Conservation (phyloP, 53 echinoderm and acorn worm genomes). For the Patiria pectinifera region DNA sequence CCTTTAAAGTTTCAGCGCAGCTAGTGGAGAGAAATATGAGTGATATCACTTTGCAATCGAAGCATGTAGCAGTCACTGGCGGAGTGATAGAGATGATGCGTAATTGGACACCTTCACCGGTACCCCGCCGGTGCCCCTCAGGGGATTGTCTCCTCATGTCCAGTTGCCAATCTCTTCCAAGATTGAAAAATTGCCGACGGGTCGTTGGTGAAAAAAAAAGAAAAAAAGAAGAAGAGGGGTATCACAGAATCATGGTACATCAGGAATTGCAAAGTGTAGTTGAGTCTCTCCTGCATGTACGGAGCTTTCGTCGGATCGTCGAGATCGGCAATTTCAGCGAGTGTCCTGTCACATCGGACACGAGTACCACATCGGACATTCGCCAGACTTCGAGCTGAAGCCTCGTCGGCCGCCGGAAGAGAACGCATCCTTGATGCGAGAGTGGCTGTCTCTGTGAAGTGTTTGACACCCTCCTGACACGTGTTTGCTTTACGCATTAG, state of each 20-base stretch:
- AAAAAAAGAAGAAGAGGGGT: background rate
- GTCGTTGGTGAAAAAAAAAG: background rate
- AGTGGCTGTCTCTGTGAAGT: background rate
- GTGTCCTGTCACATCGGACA: background rate
- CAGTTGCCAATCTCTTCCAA: slow-evolving; percentile 23
- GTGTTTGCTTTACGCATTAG: background rate
- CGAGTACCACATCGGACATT: background rate
- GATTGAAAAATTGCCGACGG: slow-evolving; percentile 36
- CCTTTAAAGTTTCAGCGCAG: slow-evolving; percentile 5
- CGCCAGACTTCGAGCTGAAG: background rate
- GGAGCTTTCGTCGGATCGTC: too few relatives aligned
- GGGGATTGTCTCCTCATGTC: slow-evolving; percentile 31
- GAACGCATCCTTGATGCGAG: background rate
- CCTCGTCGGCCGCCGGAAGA: background rate
- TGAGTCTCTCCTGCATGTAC: background rate
- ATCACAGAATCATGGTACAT: background rate
- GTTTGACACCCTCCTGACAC: background rate
- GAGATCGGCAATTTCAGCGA: too few relatives aligned
- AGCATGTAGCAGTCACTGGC: slow-evolving; percentile 43
- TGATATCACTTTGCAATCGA: slow-evolving; percentile 26
- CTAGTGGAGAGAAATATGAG: slow-evolving; percentile 1
- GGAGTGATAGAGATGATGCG: slow-evolving; percentile 26
- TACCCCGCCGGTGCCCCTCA: background rate
- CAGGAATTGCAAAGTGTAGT: background rate
- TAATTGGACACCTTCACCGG: slow-evolving; percentile 42